Base-by-base conservation (phyloP, 2,888 invertebrate species). In the Drosophila affinis region DNA sequence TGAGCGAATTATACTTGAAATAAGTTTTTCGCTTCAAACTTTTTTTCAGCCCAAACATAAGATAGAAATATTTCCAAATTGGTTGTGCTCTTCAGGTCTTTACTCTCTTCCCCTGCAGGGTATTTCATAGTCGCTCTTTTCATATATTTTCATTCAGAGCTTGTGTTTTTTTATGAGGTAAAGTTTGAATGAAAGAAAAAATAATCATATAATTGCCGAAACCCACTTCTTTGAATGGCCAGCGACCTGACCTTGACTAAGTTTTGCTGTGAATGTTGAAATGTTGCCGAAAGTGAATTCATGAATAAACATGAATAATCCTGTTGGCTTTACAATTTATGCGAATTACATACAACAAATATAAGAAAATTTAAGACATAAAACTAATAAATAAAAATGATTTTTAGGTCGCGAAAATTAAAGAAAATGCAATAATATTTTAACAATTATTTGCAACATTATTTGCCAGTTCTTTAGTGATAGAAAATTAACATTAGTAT, bases 1-100 rank as follows among this genome's bases (percentile, higher is more conserved):
- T 68, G n/a, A 18, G 57, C 21, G 27, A 63, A 51, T 55, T 51
- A 67, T 56, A 17, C 58, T 60, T 49, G 39, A 51, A 32, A n/a
- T 39, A 69, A 56, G 64, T 61, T 55, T 69, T 47, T 60, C 12
- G 18, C 44, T 47, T 10, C 14, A 14, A 46, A n/a, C 46, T 57
- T 45, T 54, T 27, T 24, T 5, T 14, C 3, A 21, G 14, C 6
- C 39, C 39, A n/a, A 39, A 14, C 14, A 6, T 5, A 6, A 14
- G 39, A 14, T 61, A 45, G 21, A 44, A 49, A 32, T 51, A 24
- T 60, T 39, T 53, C 34, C 53, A 21, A 10, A 18, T 10, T 18
- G 56, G n/a, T 21, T 17, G 12, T 1, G 14, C 24, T 44, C 29
- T 53, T 48, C 24, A 18, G 29, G n/a, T 44, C 24, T 34, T 34